Percentiles rank a stretch among this genome's conserved stretches.
Evolutionary conservation across 2,113 vertebrate species (phyloP).

Genomic region (Tragelaphus imberbis): DNA sequence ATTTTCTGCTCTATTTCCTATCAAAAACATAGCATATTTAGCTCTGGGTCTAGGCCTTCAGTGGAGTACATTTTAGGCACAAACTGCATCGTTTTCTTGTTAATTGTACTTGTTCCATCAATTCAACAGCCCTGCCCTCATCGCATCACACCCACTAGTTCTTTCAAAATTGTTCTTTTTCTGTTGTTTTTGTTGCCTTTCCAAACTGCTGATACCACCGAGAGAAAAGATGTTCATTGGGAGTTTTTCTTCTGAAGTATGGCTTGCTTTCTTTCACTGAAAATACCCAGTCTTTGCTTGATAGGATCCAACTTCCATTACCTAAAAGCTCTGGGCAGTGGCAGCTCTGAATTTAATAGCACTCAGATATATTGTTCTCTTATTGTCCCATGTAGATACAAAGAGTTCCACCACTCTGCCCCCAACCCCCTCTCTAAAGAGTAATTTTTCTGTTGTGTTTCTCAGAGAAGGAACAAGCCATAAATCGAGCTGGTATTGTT

Average conservation of each 20-base stretch:
- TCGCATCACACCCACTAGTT: conserved; percentile 36
- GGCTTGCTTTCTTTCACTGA: background rate
- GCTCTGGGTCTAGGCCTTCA: conserved; percentile 21
- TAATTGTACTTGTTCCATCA: conserved; percentile 44
- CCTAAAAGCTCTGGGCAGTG: background rate
- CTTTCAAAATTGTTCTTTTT: conserved; percentile 54
- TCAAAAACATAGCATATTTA: conserved; percentile 64
- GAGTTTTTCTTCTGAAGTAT: conserved; percentile 38
- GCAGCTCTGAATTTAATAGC: background rate
- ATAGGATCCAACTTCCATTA: background rate
- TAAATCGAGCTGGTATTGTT: conserved; percentile 81
- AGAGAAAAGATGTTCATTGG: conserved; percentile 24
- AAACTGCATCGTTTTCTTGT: conserved; percentile 34
- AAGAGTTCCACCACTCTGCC: background rate
- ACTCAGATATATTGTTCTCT: background rate
- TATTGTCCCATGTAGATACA: background rate
- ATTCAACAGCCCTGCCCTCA: conserved; percentile 13
- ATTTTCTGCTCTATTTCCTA: conserved; percentile 68
- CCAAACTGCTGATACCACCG: conserved; percentile 61
- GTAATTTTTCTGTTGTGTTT: conserved; percentile 68
- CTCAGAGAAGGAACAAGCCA: conserved; percentile 79
- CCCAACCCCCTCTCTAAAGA: background rate
- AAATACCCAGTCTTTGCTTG: background rate
- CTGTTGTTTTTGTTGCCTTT: conserved; percentile 54
- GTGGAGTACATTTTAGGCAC: conserved; percentile 28